Base-by-base conservation (phyloP, 1,140 invertebrate species). In the Hestina assimilis region DNA sequence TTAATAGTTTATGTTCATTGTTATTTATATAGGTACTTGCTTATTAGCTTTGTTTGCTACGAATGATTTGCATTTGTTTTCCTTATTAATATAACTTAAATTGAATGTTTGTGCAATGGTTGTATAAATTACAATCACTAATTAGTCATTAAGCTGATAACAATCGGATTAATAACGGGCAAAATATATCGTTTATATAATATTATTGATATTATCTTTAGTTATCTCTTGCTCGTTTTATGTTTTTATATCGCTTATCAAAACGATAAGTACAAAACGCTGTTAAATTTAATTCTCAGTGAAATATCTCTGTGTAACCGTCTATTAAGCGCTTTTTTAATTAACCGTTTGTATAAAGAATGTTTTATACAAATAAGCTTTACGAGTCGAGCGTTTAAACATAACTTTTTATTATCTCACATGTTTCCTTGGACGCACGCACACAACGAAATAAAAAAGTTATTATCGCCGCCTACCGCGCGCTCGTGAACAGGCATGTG, bases 301-400 rank as follows among this genome's bases (percentile, higher is more conserved):
- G 11, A 48, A 31, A 21, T 9, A 17, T 33, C 11, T 29, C 33
- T 48, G n/a, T n/a, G 35, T 21, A 48, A 48, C 29, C 29, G 29
- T 45, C 24, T 29, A 48, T 48, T 20, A 48, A 48, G 45, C 45
- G 45, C 28, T 23, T 48, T 33, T n/a, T 28, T 83, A 86, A 87
- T 87, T 82, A 83, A 79, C 64, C 72, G 74, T 87, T 83, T 83
- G 79, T 79, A 81, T 83, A 78, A 83, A 79, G 72, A 79, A 79
- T 75, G 75, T 66, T 72, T 75, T 79, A 86, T 75, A 87, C 77
- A 83, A 87, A 85, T 87, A 87, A 85, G 85, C 75, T 85, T 85
- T 83, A 85, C 79, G 83, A 83, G 71, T 74, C 67, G 65, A 71
- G 66, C 74, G 75, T 75, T 80, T 66, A 67, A 78, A 76, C 77